Evolutionary conservation across 2,888 invertebrate species (phyloP), one percentile per base, ranked within the genome.

Genomic region (Aelia acuminata): DNA sequence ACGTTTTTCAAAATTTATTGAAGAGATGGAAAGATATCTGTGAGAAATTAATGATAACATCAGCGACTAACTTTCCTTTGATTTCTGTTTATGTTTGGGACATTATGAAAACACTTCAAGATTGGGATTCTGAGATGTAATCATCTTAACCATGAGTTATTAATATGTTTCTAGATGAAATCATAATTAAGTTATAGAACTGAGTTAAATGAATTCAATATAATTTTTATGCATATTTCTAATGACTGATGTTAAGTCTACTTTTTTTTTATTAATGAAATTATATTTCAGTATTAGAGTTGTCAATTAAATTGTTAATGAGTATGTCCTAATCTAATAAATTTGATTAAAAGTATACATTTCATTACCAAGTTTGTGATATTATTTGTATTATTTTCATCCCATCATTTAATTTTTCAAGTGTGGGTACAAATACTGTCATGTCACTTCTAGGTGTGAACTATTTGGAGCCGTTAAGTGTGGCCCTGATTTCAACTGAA

Each of bases 1-100:
- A 63, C 15, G 26, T 0, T 1, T 15, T 31, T 31, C 63, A 63
- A 18, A 18, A 63, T 63, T 63, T 63, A 18, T 31, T 63, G 31
- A 31, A 31, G 31, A 63, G 63, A 31, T 63, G 63, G 63, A 31
- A 31, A 63, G 18, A 18, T 31, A 31, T 31, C 0, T 63, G 63
- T 31, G 63, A 63, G 63, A 31, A 63, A 63, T 63, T 63, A 31
- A 63, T 31, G 4, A 31, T 63, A 63, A 31, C 18, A 63, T 63
- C 63, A 63, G 31, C 63, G 15, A 31, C 63, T 5, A 31, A 63
- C 31, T 63, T 63, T 18, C 63, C 63, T 63, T 5, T 63, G 31
- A 63, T 63, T 18, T 63, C 63, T 63, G 63, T 63, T 63, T 8
- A 63, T 63, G 31, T 63, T 63, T 63, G 63, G 63, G 63, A 63